phyloP scores from a whole-genome alignment of 2,888 invertebrate genomes.

The Ariolimax columbianus region DNA sequence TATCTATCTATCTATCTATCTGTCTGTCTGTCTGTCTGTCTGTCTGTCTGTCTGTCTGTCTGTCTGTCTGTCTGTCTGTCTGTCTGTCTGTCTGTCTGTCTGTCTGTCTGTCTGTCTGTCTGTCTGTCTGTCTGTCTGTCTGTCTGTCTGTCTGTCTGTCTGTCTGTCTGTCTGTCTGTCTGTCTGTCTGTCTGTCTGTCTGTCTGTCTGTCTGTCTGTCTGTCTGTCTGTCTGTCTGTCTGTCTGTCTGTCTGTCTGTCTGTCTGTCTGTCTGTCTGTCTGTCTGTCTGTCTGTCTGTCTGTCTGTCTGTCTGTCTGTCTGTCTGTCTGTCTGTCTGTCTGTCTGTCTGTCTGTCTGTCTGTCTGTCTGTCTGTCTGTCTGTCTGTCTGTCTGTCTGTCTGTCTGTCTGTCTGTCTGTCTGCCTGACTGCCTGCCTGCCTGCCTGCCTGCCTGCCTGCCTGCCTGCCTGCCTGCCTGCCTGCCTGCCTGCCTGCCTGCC shows the following conservation, averaged over 20 bases:
- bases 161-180: constrained; percentile 32
- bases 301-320: constrained; percentile 9
- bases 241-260: constrained; percentile 15
- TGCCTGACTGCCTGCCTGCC: no score
- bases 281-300: constrained; percentile 8
- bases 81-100: no score
- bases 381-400: constrained; percentile 15
- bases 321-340: constrained; percentile 6
- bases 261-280: constrained; percentile 4
- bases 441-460: no score
- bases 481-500: background rate
- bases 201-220: constrained; percentile 28
- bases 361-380: background rate
- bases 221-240: no score
- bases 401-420: no score
- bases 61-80: no score
- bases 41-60: no score
- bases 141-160: constrained; percentile 22
- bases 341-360: constrained; percentile 6
- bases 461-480: background rate
- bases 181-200: constrained; percentile 26
- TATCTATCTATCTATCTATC: background rate
- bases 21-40: no score
- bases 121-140: constrained; percentile 35
- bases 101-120: constrained; percentile 29